Base-by-base conservation (phyloP, 1,140 invertebrate genomes). In the Cardiocondyla obscurior region DNA sequence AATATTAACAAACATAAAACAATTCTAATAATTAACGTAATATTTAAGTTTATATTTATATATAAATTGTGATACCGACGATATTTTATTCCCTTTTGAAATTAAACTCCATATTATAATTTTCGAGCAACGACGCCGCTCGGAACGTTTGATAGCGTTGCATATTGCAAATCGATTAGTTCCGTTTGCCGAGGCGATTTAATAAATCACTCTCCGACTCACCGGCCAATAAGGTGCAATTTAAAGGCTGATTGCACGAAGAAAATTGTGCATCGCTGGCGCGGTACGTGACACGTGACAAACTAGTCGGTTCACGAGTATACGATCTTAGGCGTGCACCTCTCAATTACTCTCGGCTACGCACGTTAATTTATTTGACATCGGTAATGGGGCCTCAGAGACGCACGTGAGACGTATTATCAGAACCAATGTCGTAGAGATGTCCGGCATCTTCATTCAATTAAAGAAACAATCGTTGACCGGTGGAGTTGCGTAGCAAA, bases 321-420 rank as follows among this genome's bases (percentile, higher is more conserved):
- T 51, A 64, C 28, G 12, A 74, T 58, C 70, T 58, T 58, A 42
- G 57, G 39, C 14, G 46, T 67, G 22, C 19, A 30, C 19, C 64
- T 55, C 70, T 76, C 85, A 70, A 87, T 87, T 57, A 42, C 33
- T 19, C 0, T 8, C 25, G 3, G 25, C 36, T 28, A 49, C 16
- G 46, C 8, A 6, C 16, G 25, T 14, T 86, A 76, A 87, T 51
- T 87, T 86, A 84, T 79, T 64, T 69, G 60, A 74, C 81, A 55
- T 42, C 10, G 19, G 12, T 49, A 39, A 51, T 36, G 70, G n/a
- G 60, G 73, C 28, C 28, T 46, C 1, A 19, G 2, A 33, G 2
- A 19, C 25, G 58, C 30, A 8, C 6, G 10, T 39, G 46, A 55
- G 30, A 62, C 60, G 36, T 36, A 6, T 49, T 49, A 64, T 14